Base-by-base conservation (phyloP, 2,113 vertebrate species). In the Daboia siamensis region DNA sequence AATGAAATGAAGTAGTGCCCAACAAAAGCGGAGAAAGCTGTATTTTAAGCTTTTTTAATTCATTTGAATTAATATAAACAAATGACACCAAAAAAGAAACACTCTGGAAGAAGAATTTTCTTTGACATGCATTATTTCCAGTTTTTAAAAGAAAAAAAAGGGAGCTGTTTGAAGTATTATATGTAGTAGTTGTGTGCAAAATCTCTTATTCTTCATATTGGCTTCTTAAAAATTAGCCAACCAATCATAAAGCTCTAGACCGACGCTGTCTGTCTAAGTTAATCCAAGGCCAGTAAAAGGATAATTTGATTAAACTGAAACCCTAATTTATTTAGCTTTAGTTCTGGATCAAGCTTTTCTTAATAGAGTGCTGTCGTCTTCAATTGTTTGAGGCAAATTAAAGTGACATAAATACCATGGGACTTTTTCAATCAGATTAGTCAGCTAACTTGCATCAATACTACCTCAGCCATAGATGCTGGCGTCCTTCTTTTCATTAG, bases 321-420 rank as follows among this genome's bases (percentile, higher is more conserved):
- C 98, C 97, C 98, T 98, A 98, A 98, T 98, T 98, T 98, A 98
- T 98, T 97, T 98, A 98, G 97, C 98, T 98, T 98, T 98, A 98
- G 98, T 98, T 98, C 98, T 98, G 98, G 98, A 98, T 98, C 98
- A 98, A 96, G 96, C 97, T 97, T 97, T 97, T 94, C 95, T 97
- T 98, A 98, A 97, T 97, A 97, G 98, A 98, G 98, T 98, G 97
- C 98, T 97, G 98, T 97, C 98, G 93, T 98, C 98, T 97, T 95
- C 97, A 90, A 98, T 97, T 98, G 97, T 98, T 96, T 97, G 98
- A 98, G 94, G 98, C 97, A 98, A 99, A 98, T 98, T 97, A 97
- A 98, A 98, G 97, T 98, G 98, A 98, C 98, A 98, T 97, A 98
- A 98, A 98, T 98, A 97, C 98, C 97, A 97, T 96, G 97, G 96